These are phyloP conservation scores for Diacarnus erythraeanus DNA, from an alignment of 37 sponge, comb jelly and placozoan species.

Conservation along the genomic window DNA sequence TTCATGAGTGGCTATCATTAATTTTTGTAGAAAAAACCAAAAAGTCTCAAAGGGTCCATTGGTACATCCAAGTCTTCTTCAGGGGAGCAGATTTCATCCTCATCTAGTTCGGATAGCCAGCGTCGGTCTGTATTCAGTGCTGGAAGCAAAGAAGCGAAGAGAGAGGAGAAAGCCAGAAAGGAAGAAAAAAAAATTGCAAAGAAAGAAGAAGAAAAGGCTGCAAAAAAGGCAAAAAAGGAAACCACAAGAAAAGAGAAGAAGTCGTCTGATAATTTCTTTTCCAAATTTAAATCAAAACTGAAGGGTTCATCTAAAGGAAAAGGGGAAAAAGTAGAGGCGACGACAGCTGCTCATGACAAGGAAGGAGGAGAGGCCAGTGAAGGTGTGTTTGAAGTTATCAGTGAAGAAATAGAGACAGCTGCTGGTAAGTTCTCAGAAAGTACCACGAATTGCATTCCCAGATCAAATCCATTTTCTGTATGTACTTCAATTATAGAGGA, in stretches of 20 bases:
- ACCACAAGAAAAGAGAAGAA: too few relatives aligned
- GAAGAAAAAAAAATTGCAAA: slow-evolving; percentile 20
- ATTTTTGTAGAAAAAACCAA: too few relatives aligned
- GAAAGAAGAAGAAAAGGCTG: background rate
- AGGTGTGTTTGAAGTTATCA: too few relatives aligned
- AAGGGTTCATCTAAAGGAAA: slow-evolving; percentile 5
- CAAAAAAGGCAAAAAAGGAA: slow-evolving; percentile 1
- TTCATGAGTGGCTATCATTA: too few relatives aligned
- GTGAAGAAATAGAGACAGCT: too few relatives aligned
- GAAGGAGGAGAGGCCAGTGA: background rate
- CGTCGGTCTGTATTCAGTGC: background rate
- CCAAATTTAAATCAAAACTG: slow-evolving; percentile 41
- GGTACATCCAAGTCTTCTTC: too few relatives aligned
- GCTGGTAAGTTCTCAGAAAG: too few relatives aligned
- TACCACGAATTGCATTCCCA: too few relatives aligned
- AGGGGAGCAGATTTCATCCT: too few relatives aligned
- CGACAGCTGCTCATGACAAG: background rate
- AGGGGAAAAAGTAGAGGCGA: background rate
- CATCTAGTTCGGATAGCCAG: background rate
- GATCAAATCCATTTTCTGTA: too few relatives aligned
- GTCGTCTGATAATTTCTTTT: slow-evolving; percentile 48
- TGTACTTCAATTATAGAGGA: too few relatives aligned
- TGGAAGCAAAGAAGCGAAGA: slow-evolving; percentile 4
- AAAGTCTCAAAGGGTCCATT: too few relatives aligned
- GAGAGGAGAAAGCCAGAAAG: slow-evolving; percentile 7